Conservation (phyloP, 2,888 invertebrate species). For the Torymus tubicola region DNA sequence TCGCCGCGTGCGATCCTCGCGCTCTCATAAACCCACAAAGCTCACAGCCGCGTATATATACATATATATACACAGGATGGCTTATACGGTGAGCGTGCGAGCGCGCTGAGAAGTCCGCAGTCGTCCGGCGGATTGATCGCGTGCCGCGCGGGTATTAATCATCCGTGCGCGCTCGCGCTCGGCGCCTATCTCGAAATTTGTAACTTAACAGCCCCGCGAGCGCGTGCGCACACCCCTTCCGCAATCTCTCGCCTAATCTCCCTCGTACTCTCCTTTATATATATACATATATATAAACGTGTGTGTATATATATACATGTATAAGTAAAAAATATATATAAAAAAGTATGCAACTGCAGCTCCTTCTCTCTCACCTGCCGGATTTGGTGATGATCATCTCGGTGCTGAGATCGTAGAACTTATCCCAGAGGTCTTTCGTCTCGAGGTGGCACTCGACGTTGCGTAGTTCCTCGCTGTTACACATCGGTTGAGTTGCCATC, state of each 20-base stretch:
- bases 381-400: conserved; percentile 93
- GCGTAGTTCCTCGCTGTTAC: conserved; percentile 78
- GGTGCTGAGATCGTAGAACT: conserved; percentile 86
- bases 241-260: background rate
- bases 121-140: conserved; percentile 38
- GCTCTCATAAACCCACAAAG: too few species aligned
- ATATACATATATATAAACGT: too few species aligned
- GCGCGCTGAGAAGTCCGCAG: background rate
- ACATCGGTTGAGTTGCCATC: conserved; percentile 24
- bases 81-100: too few species aligned
- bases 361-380: conserved; percentile 80
- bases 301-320: background rate
- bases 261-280: too few species aligned
- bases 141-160: conserved; percentile 49
- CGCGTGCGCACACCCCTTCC: background rate
- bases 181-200: conserved; percentile 42
- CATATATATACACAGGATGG: too few species aligned
- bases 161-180: conserved; percentile 23
- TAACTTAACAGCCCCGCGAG: conserved; percentile 27
- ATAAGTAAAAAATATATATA: background rate
- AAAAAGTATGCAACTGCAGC: background rate
- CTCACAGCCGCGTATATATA: too few species aligned
- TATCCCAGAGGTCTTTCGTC: conserved; percentile 89
- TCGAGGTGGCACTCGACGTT: conserved; percentile 86
- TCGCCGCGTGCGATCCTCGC: too few species aligned